Evolutionary conservation across 2,797 vertebrate genomes (phyloP).

Genomic region (Arrhamphus sclerolepis): DNA sequence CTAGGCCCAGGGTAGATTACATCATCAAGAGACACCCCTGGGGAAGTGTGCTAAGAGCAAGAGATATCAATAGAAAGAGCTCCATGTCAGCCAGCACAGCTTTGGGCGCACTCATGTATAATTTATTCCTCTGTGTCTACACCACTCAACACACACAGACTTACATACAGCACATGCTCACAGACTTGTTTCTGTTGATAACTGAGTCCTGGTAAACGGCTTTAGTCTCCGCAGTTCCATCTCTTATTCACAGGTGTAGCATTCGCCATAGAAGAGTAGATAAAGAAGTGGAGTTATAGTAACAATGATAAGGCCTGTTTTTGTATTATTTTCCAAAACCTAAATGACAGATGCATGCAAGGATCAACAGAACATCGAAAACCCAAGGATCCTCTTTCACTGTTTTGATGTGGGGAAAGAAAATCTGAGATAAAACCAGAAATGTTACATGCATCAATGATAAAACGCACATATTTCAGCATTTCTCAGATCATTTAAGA

Average conservation of each 20-base stretch:
- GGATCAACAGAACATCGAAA: too few species aligned
- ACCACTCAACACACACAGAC: slow-evolving; percentile 15
- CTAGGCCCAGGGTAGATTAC: slow-evolving; percentile 48
- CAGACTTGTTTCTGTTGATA: slow-evolving; percentile 19
- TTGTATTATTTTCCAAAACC: too few species aligned
- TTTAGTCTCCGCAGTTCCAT: slow-evolving; percentile 53
- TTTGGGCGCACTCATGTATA: slow-evolving; percentile 64
- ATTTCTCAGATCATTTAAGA: too few species aligned
- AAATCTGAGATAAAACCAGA: too few species aligned
- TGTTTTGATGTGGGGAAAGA: too few species aligned
- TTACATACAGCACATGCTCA: slow-evolving; percentile 7
- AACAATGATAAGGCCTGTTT: slow-evolving; percentile 22
- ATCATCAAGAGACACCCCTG: slow-evolving; percentile 57
- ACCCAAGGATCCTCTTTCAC: too few species aligned
- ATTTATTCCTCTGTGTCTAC: slow-evolving; percentile 57
- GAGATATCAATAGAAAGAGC: slow-evolving; percentile 62
- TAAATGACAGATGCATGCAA: too few species aligned
- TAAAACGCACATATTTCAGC: too few species aligned
- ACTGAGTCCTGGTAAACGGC: slow-evolving; percentile 51
- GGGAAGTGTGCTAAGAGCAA: slow-evolving; percentile 56
- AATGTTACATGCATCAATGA: too few species aligned
- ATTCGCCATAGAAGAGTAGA: slow-evolving; percentile 27
- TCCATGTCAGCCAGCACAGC: slow-evolving; percentile 49
- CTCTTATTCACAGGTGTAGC: slow-evolving; percentile 54
- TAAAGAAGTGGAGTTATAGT: slow-evolving; percentile 5